Conservation (phyloP, 2,797 vertebrate genomes). For the Danio albolineatus region DNA sequence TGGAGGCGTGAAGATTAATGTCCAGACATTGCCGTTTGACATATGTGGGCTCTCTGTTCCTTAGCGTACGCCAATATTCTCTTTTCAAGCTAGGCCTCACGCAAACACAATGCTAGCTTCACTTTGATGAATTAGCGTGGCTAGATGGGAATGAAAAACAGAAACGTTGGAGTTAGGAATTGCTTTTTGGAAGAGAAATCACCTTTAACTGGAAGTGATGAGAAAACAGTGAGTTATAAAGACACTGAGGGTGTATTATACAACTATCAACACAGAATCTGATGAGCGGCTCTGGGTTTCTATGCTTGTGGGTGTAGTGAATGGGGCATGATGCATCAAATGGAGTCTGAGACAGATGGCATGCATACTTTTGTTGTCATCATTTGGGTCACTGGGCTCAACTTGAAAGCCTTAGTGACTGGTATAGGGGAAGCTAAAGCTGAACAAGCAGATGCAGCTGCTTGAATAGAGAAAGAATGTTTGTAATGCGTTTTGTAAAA, state of each 20-base stretch:
- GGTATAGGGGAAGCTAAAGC: conserved; percentile 30
- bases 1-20: conserved; percentile 57
- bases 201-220: conserved; percentile 34
- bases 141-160: conserved; percentile 57
- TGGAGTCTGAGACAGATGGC: conserved; percentile 47
- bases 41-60: conserved; percentile 52
- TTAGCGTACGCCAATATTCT: neutral
- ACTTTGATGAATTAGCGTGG: conserved; percentile 58
- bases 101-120: conserved; percentile 53
- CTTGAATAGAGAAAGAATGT: conserved; percentile 42
- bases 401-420: conserved; percentile 35
- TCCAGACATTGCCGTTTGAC: conserved; percentile 38
- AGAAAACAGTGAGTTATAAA: conserved; percentile 31
- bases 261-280: conserved; percentile 48
- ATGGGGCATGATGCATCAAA: conserved; percentile 52
- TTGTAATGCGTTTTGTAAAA: neutral
- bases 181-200: conserved; percentile 26
- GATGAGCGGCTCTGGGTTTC: conserved; percentile 46
- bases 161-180: conserved; percentile 46
- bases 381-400: conserved; percentile 49
- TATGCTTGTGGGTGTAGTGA: conserved; percentile 41
- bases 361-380: conserved; percentile 44
- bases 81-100: conserved; percentile 41
- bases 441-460: conserved; percentile 40
- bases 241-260: conserved; percentile 49